A percentile compares a stretch with the other conserved stretches of the same genome.
phyloP scores from a whole-genome alignment of 2,113 vertebrate genomes.

The Calidris pygmaea region DNA sequence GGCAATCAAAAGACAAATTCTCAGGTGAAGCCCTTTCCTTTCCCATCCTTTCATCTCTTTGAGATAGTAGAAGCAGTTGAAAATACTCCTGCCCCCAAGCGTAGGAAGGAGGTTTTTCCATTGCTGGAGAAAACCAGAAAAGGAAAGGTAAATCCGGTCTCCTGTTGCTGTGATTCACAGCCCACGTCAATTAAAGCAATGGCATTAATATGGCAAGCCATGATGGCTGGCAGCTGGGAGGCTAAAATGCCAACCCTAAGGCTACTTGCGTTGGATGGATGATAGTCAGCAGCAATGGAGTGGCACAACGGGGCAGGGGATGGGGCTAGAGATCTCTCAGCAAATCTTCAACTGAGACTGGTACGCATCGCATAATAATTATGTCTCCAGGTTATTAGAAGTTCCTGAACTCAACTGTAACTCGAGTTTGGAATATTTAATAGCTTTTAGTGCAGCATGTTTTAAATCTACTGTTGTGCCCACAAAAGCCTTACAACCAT shows the following conservation, averaged over 20 bases:
- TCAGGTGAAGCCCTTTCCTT: background rate
- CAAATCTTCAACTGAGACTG: background rate
- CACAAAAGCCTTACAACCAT: background rate
- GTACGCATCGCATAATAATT: fast-evolving
- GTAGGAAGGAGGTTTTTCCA: background rate
- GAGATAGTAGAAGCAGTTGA: background rate
- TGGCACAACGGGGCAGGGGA: fast-evolving
- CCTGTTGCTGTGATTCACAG: background rate
- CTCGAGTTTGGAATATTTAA: background rate
- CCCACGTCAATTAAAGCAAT: background rate
- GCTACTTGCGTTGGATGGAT: background rate
- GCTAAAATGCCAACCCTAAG: background rate
- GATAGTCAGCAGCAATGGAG: background rate
- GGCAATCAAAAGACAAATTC: background rate
- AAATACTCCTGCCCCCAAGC: background rate
- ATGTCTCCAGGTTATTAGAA: background rate
- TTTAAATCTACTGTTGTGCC: background rate
- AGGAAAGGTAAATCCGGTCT: background rate
- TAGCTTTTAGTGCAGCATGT: background rate
- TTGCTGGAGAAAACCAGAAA: background rate
- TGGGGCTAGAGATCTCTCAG: background rate
- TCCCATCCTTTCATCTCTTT: background rate
- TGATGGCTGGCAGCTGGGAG: background rate
- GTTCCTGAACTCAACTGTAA: background rate
- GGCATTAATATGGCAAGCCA: fast-evolving